These are phyloP conservation scores for Lithobates pipiens DNA, from an alignment of 2,797 vertebrate species.

Conservation along the genomic window DNA sequence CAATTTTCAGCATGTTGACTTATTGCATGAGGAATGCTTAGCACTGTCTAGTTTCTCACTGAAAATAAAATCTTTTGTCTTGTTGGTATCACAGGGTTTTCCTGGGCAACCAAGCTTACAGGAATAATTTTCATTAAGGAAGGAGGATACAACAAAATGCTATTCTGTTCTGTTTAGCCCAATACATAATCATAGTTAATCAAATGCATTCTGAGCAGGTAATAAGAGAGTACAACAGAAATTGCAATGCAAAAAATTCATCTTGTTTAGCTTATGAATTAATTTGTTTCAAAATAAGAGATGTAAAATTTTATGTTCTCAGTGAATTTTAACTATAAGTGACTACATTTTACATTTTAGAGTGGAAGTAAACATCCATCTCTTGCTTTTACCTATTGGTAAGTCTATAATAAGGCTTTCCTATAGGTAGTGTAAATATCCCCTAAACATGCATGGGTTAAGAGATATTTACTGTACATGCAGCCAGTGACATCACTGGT, in stretches of 20 bases:
- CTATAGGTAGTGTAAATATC: too few species aligned
- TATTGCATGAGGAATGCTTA: conserved; percentile 36
- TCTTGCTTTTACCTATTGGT: too few species aligned
- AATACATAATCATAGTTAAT: conserved; percentile 58
- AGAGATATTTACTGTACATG: too few species aligned
- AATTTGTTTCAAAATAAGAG: conserved; percentile 50
- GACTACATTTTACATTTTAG: conserved; percentile 19
- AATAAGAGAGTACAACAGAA: conserved; percentile 60
- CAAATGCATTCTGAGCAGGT: conserved; percentile 63
- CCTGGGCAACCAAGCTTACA: conserved; percentile 57
- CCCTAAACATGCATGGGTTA: too few species aligned
- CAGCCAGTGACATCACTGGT: too few species aligned
- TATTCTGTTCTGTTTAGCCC: conserved; percentile 58
- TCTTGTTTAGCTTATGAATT: conserved; percentile 58
- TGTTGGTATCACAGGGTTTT: conserved; percentile 36
- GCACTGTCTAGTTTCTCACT: conserved; percentile 22
- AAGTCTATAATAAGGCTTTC: too few species aligned
- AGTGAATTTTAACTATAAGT: conserved; percentile 58
- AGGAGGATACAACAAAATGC: conserved; percentile 56
- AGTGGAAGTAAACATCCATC: conserved; percentile 26
- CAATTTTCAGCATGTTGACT: conserved; percentile 33
- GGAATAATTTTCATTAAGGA: conserved; percentile 55
- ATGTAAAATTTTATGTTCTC: conserved; percentile 56
- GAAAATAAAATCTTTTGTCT: conserved; percentile 52
- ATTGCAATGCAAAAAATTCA: conserved; percentile 60